Evolutionary conservation across 2,888 invertebrate genomes (phyloP), one percentile per base, ranked within the genome.

Genomic region (Subacronicta megacephala): DNA sequence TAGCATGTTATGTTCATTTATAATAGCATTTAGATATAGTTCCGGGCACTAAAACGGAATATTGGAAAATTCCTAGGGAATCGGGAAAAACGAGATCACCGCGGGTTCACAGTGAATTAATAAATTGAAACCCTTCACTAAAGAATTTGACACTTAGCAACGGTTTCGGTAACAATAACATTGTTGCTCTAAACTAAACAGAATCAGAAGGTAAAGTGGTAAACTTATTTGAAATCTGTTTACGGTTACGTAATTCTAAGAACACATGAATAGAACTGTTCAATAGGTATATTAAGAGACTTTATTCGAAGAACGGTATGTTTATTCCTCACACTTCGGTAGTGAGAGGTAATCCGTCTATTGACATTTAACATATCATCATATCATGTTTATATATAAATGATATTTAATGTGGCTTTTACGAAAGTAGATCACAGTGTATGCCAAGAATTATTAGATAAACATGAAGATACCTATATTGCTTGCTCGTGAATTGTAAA

Each of bases 271-370:
- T 46, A 36, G 37, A 31, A 57, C n/a, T 53, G 23, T 52, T 52
- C 18, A 23, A 9, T 26, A 53, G 35, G 23, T 37, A 17, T 44
- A 23, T 64, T 31, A 33, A 40, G 29, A 42, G 10, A 17, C 17
- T 36, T 54, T 47, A 46, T 69, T 62, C 62, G 50, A 36, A 33
- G 62, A 58, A 62, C 18, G 29, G 41, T 53, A 69, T 72, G 66
- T 69, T 72, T 72, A 72, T 58, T 37, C n/a, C 36, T 35, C 33
- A 35, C 51, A 54, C 53, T 57, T 45, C 56, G 51, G n/a, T n/a
- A 50, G 38, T 42, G 37, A 58, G 54, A 65, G 45, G 69, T 57
- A 62, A 65, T 62, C 58, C 62, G 62, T 65, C 42, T 68, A 65
- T 38, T 59, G 58, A 54, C 58, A 43, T 53, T 53, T 52, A 44